Evolutionary conservation across 2,888 invertebrate genomes (phyloP).

Genomic region (Marronus borbonicus): DNA sequence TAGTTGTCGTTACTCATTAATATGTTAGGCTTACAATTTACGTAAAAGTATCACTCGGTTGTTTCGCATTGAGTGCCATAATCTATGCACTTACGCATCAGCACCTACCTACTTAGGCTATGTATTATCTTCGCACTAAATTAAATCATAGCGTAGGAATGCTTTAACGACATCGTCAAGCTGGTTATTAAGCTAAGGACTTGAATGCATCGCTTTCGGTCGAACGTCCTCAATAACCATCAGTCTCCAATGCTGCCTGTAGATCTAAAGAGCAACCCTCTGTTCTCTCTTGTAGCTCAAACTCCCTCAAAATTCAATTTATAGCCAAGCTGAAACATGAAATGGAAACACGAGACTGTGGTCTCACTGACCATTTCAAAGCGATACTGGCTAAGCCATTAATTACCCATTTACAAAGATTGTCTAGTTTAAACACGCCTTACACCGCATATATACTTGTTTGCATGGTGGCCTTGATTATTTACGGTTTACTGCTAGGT

Average conservation of each 20-base stretch:
- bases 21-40: too few relatives aligned
- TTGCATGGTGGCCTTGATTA: slow-evolving; percentile 1
- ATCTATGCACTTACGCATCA: too few relatives aligned
- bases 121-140: too few relatives aligned
- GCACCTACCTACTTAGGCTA: too few relatives aligned
- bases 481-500: slow-evolving; percentile 10
- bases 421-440: slow-evolving; percentile 29
- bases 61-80: too few relatives aligned
- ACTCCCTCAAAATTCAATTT: neutral
- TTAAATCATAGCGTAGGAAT: too few relatives aligned
- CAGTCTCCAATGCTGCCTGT: neutral
- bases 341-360: slow-evolving; percentile 40
- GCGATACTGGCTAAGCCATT: slow-evolving; percentile 43
- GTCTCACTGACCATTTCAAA: slow-evolving; percentile 48
- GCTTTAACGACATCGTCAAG: too few relatives aligned
- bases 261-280: neutral
- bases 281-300: neutral
- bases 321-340: neutral
- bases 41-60: too few relatives aligned
- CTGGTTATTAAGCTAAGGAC: too few relatives aligned
- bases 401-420: slow-evolving; percentile 47
- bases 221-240: neutral
- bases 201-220: too few relatives aligned
- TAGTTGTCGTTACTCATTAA: too few relatives aligned
- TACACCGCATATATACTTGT: slow-evolving; percentile 20